Evolutionary conservation across 2,113 vertebrate species (phyloP), one percentile per base, ranked within the genome.

Genomic region (Panthera uncia): DNA sequence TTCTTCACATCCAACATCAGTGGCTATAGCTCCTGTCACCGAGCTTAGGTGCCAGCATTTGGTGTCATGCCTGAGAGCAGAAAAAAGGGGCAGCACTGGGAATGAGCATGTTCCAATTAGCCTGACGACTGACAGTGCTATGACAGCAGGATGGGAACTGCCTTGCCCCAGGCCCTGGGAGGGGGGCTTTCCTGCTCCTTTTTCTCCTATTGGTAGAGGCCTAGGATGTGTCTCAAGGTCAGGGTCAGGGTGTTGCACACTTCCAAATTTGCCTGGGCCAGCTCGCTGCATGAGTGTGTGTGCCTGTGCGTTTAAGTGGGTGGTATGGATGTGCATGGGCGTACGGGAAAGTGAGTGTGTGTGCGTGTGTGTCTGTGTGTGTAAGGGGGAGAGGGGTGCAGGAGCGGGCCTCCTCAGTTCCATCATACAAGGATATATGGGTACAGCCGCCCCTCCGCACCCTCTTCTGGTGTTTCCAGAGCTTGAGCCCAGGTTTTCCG

Each of bases 31-130:
- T 95, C 97, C 86, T 81, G 80, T 71, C 61, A 4, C 95, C 76
- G 96, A 97, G 94, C 69, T 98, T 96, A 83, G 97, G 93, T 92
- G 95, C 90, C 95, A 95, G 91, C 13, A 31, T 97, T 97, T 92
- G 94, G 61, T 74, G 98, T 96, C 87, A 85, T 79, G 68, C 66
- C 48, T 88, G 81, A 52, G 31, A 95, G 94, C 82, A 2, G 88
- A 83, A 38, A 52, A 73, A 81, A 76, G 27, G 50, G 83, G 86
- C 81, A 94, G 89, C 55, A 41, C 69, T 33, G 61, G 89, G 90
- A 87, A 85, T 9, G 63, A 86, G 33, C 76, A 74, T 4, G 18
- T 95, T 94, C 33, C 61, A 57, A 33, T 79, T 29, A 93, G 66
- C 52, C 88, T 50, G 4, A n/a, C 7, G 29, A 73, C 95, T 61